phyloP scores from a whole-genome alignment of 1,140 invertebrate species.

The Atta cephalotes region DNA sequence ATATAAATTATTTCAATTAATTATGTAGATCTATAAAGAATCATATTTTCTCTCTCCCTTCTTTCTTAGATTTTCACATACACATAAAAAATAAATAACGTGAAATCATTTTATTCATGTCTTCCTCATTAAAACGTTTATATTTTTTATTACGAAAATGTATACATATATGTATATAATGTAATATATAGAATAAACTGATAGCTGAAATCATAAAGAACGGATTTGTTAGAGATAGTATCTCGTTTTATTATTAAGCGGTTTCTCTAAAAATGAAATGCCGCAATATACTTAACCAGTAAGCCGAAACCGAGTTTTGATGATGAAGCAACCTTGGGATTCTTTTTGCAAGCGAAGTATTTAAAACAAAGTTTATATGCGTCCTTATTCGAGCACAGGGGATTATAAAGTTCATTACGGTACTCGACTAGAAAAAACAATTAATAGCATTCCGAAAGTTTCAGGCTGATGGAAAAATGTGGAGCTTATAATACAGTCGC shows the following conservation, averaged over 20 bases:
- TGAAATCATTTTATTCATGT: not conserved
- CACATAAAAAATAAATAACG: not conserved
- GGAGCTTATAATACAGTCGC: constrained; percentile 62
- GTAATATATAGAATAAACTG: not conserved
- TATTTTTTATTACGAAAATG: not conserved
- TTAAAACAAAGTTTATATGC: constrained; percentile 54
- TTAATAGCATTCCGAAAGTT: constrained; percentile 62
- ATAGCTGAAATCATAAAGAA: not conserved
- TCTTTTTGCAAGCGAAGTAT: constrained; percentile 52
- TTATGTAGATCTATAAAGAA: not conserved
- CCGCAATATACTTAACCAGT: constrained; percentile 50
- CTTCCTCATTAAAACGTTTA: not conserved
- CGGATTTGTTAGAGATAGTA: constrained; percentile 12
- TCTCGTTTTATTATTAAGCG: constrained; percentile 34
- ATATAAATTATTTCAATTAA: not conserved
- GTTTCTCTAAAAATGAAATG: constrained; percentile 44
- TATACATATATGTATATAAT: not conserved
- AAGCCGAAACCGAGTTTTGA: constrained; percentile 45
- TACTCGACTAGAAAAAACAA: constrained; percentile 61
- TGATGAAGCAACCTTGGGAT: constrained; percentile 49
- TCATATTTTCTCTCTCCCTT: not conserved
- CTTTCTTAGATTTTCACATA: not conserved
- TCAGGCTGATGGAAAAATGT: constrained; percentile 47
- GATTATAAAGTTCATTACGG: constrained; percentile 64
- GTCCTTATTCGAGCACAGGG: constrained; percentile 45